These are phyloP conservation scores for Hippoglossus hippoglossus DNA, from an alignment of 2,797 vertebrate species.

Conservation along the genomic window DNA sequence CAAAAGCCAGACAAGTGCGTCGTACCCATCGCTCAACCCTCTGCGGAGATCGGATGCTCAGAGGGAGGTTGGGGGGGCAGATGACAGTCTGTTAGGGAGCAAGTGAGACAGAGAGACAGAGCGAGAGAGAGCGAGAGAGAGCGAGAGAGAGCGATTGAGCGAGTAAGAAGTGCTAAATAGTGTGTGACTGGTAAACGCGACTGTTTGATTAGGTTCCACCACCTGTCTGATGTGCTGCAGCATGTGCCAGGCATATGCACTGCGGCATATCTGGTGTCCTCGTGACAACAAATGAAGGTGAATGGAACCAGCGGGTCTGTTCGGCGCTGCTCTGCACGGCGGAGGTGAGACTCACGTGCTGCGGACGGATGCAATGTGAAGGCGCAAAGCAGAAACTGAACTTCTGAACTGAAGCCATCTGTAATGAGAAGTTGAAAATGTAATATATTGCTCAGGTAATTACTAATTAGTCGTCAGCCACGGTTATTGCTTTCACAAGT, in stretches of 20 bases:
- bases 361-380: conserved; percentile 5
- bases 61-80: conserved; percentile 16
- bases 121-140: conserved; percentile 10
- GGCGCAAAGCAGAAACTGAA: neutral
- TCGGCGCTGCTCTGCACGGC: neutral
- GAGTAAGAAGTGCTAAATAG: conserved; percentile 49
- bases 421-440: neutral
- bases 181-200: conserved; percentile 50
- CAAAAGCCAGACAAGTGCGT: conserved; percentile 44
- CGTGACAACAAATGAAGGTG: conserved; percentile 69
- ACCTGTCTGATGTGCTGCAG: conserved; percentile 57
- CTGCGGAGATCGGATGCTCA: conserved; percentile 29
- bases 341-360: neutral
- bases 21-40: conserved; percentile 58
- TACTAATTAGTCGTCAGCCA: neutral
- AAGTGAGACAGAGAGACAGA: conserved; percentile 5
- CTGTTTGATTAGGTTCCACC: conserved; percentile 68
- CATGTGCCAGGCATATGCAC: conserved; percentile 65
- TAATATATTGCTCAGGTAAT: neutral
- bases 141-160: neutral
- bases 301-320: conserved; percentile 55
- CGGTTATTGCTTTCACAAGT: neutral
- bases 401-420: neutral
- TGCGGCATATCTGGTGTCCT: conserved; percentile 58
- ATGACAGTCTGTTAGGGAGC: conserved; percentile 13